Percentiles rank a stretch among this genome's conserved stretches.
phyloP scores from a whole-genome alignment of 2,113 vertebrate species.

The Puntigrus tetrazona region DNA sequence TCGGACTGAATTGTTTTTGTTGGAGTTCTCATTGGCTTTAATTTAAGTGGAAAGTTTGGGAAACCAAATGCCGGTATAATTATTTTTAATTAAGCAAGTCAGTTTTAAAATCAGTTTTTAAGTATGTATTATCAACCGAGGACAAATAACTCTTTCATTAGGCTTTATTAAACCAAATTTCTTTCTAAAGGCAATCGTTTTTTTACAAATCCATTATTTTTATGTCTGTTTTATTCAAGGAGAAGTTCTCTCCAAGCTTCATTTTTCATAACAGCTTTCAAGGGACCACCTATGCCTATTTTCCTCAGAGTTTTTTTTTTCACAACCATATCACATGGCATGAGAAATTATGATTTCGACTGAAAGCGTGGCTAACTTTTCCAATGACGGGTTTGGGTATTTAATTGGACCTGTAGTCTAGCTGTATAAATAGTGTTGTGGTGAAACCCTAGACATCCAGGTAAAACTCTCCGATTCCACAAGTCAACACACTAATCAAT shows the following conservation, averaged over 20 bases:
- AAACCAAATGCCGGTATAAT: not conserved
- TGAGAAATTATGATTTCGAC: conserved; percentile 12
- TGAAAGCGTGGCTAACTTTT: conserved; percentile 16
- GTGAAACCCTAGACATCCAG: conserved; percentile 67
- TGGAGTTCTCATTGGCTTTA: conserved; percentile 17
- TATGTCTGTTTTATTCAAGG: not conserved
- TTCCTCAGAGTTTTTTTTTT: not conserved
- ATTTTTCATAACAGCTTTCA: conserved; percentile 21
- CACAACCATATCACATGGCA: conserved; percentile 29
- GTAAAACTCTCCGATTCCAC: conserved; percentile 71
- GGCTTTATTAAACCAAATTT: conserved; percentile 17
- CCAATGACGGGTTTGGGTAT: conserved; percentile 57
- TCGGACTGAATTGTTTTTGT: not conserved
- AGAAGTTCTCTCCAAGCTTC: conserved; percentile 12
- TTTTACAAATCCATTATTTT: not conserved
- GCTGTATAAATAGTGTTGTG: conserved; percentile 64
- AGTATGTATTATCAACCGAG: conserved; percentile 10
- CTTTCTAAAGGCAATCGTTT: not conserved
- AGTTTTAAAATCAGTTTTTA: conserved; percentile 3
- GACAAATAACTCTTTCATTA: not conserved
- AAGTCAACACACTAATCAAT: conserved; percentile 74
- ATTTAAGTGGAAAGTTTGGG: conserved; percentile 13
- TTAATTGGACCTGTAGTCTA: conserved; percentile 56
- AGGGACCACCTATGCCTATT: conserved; percentile 4
- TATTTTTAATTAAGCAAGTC: conserved; percentile 8